Evolutionary conservation across 2,113 vertebrate species (phyloP), one percentile per base, ranked within the genome.

Genomic region (Lasiurus borealis): DNA sequence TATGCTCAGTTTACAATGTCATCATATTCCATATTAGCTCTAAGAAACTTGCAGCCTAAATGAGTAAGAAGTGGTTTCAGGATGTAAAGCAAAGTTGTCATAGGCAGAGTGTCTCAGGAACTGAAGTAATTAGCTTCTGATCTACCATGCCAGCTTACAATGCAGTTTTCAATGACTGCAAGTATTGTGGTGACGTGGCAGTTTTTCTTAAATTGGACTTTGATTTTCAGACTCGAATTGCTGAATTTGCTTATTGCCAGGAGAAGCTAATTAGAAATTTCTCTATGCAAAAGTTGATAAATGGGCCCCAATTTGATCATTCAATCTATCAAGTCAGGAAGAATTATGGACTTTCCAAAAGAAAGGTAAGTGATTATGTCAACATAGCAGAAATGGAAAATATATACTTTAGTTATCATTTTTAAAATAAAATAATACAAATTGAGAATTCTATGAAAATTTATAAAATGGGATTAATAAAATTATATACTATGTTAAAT

Each of bases 101-200:
- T 85, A 93, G 96, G 95, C 96, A 98, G 97, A 98, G 98, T 98
- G 97, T 93, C 52, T 94, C 96, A 97, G 97, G 98, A 95, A 96
- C 95, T 98, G 96, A 77, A 96, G 89, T 96, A 97, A 97, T 98
- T 98, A 97, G 98, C 96, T 98, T 98, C 90, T 88, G 78, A 97
- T 95, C 93, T 95, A 97, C 93, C 95, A 97, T 75, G 96, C 97
- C 98, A 97, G 85, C 84, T 98, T 97, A 68, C 95, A 98, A 97
- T 98, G 95, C 88, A 96, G 46, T 97, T 98, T 97, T 97, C 96
- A 97, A 96, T 94, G 77, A 57, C 88, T 97, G 98, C 97, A 97
- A 96, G 98, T 98, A 97, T 97, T 97, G 96, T 88, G 90, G 91
- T 96, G 95, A 97, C 97, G 97, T 98, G 97, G 97, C 95, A 96